phyloP scores from a whole-genome alignment of 2,797 vertebrate species.

The Telmatherina bonti region DNA sequence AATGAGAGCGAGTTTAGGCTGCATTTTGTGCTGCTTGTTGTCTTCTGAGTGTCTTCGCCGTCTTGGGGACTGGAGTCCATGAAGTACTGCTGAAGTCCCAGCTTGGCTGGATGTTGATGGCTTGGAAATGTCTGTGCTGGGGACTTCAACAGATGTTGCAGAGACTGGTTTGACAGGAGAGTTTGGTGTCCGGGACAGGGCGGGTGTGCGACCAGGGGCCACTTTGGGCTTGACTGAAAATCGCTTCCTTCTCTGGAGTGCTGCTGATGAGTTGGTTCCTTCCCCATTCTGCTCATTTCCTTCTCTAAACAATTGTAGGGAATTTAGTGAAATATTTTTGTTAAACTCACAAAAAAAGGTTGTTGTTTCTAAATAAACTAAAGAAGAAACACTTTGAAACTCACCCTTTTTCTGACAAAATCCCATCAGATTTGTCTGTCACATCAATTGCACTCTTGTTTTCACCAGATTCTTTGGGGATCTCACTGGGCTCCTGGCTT shows the following conservation, averaged over 20 bases:
- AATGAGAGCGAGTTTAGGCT: conserved; percentile 57
- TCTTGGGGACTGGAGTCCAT: conserved; percentile 70
- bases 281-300: conserved; percentile 67
- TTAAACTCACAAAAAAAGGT: not conserved
- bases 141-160: conserved; percentile 41
- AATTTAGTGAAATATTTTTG: not conserved
- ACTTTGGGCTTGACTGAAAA: conserved; percentile 88
- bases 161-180: conserved; percentile 64
- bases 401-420: conserved; percentile 60
- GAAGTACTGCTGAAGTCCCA: conserved; percentile 36
- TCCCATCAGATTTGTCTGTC: conserved; percentile 22
- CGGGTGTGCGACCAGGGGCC: conserved; percentile 67
- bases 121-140: conserved; percentile 54
- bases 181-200: conserved; percentile 70
- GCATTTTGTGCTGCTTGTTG: conserved; percentile 53
- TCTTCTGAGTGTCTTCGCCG: conserved; percentile 59
- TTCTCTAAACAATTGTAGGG: conserved; percentile 68
- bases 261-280: conserved; percentile 66
- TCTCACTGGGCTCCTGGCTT: conserved; percentile 42
- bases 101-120: conserved; percentile 27
- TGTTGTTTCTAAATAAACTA: not conserved
- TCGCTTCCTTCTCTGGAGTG: conserved; percentile 89
- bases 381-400: conserved; percentile 9
- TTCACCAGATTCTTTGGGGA: conserved; percentile 27
- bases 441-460: conserved; percentile 17